Evolutionary conservation across 2,113 vertebrate species (phyloP).

Genomic region (Pyxicephalus adspersus): DNA sequence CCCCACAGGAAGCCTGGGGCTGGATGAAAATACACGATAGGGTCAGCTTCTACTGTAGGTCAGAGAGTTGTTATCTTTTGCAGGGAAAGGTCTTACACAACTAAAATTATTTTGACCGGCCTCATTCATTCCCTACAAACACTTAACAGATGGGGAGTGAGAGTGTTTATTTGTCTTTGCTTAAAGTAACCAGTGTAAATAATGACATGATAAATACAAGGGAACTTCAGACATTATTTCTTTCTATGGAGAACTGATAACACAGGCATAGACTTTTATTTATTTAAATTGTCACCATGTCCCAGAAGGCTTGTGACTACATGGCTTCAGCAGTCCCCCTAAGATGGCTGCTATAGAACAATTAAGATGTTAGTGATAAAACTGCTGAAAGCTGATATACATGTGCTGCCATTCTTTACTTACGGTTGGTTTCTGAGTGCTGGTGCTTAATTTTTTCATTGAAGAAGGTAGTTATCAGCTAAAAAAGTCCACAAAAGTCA

Average conservation of each 20-base stretch:
- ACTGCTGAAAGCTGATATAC: too few species aligned
- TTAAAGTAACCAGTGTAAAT: conserved; percentile 28
- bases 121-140: conserved; percentile 42
- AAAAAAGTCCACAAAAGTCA: too few species aligned
- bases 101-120: conserved; percentile 37
- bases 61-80: conserved; percentile 29
- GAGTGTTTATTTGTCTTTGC: conserved; percentile 37
- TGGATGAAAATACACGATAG: not conserved
- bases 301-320: too few species aligned
- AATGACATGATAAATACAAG: conserved; percentile 40
- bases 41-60: conserved; percentile 25
- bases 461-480: too few species aligned
- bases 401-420: too few species aligned
- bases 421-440: too few species aligned
- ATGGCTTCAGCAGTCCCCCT: too few species aligned
- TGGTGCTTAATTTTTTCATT: too few species aligned
- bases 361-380: too few species aligned
- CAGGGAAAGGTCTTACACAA: conserved; percentile 36
- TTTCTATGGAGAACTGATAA: not conserved
- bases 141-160: conserved; percentile 40
- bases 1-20: too few species aligned
- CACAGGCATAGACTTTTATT: not conserved
- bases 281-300: not conserved
- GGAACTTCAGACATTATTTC: conserved; percentile 12
- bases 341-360: too few species aligned